Percentiles rank a stretch among this genome's conserved stretches.
Evolutionary conservation across 2,113 vertebrate species (phyloP).

Genomic region (Stercorarius parasiticus): DNA sequence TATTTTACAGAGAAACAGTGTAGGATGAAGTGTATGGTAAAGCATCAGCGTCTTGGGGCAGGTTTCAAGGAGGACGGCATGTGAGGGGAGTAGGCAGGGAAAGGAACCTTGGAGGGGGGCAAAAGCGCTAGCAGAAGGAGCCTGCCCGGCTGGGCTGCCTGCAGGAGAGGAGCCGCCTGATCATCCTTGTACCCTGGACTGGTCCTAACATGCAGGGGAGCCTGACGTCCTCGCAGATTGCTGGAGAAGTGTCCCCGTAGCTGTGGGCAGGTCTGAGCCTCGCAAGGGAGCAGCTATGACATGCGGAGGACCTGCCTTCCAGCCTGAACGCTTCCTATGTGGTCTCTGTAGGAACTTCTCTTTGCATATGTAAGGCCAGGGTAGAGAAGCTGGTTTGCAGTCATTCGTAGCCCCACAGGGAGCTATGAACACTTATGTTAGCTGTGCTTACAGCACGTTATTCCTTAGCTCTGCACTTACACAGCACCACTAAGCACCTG

Average conservation of each 20-base stretch:
- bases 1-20: neutral
- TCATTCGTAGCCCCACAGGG: conserved; percentile 5
- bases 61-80: neutral
- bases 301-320: neutral
- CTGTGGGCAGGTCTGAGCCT: neutral
- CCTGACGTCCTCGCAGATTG: neutral
- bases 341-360: neutral
- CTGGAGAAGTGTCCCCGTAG: neutral
- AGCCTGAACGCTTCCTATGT: neutral
- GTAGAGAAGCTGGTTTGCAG: conserved; percentile 9
- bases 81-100: neutral
- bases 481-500: conserved; percentile 57
- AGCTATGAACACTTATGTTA: conserved; percentile 52
- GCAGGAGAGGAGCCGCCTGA: neutral
- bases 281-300: neutral
- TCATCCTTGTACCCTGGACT: neutral
- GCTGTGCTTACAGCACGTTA: conserved; percentile 59
- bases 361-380: neutral
- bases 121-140: neutral
- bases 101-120: neutral
- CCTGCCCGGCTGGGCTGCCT: neutral
- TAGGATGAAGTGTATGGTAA: neutral
- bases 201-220: neutral
- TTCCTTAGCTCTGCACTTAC: conserved; percentile 62
- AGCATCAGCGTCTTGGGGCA: neutral